A percentile compares a stretch with the other conserved stretches of the same genome.
These are phyloP conservation scores for Rhinophrynus dorsalis DNA, from an alignment of 2,797 vertebrate species.

Conservation along the genomic window DNA sequence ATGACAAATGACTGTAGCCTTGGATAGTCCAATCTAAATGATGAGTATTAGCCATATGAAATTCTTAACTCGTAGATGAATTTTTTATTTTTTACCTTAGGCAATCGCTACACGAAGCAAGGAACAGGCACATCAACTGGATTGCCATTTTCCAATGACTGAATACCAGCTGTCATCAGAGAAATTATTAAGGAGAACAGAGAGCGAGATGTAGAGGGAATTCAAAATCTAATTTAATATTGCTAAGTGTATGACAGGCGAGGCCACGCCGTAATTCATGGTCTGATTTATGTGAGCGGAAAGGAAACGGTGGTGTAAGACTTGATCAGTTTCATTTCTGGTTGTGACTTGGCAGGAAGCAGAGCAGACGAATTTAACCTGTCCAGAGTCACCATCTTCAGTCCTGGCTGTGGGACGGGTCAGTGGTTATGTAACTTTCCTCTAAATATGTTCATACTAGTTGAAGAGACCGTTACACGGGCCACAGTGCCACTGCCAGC, in stretches of 20 bases:
- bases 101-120: not conserved
- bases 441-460: no score
- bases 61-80: not conserved
- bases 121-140: conserved; percentile 2
- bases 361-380: no score
- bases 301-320: not conserved
- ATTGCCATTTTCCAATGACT: conserved; percentile 30
- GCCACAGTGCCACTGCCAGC: no score
- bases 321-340: not conserved
- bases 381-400: no score
- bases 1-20: not conserved
- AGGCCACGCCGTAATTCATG: conserved; percentile 28
- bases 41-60: not conserved
- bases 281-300: conserved; percentile 5
- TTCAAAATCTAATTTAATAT: conserved; percentile 36
- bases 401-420: no score
- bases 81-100: not conserved
- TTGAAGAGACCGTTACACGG: no score
- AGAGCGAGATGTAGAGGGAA: conserved; percentile 25
- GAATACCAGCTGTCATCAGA: conserved; percentile 35
- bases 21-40: not conserved
- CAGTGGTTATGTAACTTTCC: no score
- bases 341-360: not conserved
- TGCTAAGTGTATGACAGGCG: conserved; percentile 17
- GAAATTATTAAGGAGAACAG: conserved; percentile 37